Evolutionary conservation across 2,797 vertebrate species (phyloP), one percentile per base, ranked within the genome.

Genomic region (Geotrypetes seraphini): DNA sequence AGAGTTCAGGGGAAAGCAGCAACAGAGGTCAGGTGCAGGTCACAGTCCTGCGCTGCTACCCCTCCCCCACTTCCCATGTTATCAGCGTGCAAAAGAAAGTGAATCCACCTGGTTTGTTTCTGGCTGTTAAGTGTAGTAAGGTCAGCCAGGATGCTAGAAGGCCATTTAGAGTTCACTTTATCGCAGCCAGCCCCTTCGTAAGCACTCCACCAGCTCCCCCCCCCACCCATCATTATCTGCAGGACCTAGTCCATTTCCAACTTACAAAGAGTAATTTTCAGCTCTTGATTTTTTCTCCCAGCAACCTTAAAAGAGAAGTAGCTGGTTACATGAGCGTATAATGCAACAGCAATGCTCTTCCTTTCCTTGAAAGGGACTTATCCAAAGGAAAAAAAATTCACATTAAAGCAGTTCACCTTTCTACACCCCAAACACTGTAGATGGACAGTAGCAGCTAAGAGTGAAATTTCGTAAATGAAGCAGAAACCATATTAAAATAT

Each of bases 81-180:
- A 79, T 78, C 73, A 61, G 51, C 38, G 20, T 47, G 55, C 57
- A 47, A 32, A 52, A 61, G 78, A 80, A 79, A 77, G 78, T 74
- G 77, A 78, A 77, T 76, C 74, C 67, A 84, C 75, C 78, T 81
- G 79, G 73, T 51, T 50, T 62, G 58, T 64, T 69, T 73, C 68
- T 79, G 79, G 74, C 79, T 72, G 71, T 68, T 75, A 77, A 76
- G 59, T 61, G 22, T 45, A 49, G 60, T 54, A 57, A 75, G 81
- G 76, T 85, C 75, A 67, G 75, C 69, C 71, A 73, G 60, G 43
- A 33, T 71, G 55, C 47, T 33, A 66, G 28, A 16, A 20, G 62
- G 69, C 67, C 59, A 57, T 8, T 13, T 27, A 45, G 55, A 75
- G 73, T 69, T 73, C 73, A 69, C 46, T 19, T 32, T 51, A 59